These are phyloP conservation scores for Parasteatoda tepidariorum DNA, from an alignment of 1,140 invertebrate species.

Conservation along the genomic window DNA sequence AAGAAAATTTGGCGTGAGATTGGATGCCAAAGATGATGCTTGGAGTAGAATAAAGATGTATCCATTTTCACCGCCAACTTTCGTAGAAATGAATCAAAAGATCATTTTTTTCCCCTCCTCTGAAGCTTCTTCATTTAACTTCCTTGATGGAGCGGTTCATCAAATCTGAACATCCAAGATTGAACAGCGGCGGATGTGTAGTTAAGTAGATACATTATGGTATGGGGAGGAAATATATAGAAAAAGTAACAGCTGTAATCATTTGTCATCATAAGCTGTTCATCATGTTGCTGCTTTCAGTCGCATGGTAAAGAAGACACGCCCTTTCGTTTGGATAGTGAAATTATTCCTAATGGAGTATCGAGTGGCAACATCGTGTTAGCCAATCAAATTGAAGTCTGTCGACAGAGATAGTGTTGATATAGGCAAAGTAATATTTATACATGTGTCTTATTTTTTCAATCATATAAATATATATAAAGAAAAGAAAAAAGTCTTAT, in stretches of 20 bases:
- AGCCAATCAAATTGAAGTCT: no score
- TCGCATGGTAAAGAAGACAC: neutral
- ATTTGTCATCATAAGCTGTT: constrained; percentile 34
- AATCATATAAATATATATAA: no score
- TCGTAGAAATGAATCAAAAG: neutral
- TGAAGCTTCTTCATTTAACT: neutral
- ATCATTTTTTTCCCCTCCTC: neutral
- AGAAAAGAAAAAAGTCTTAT: no score
- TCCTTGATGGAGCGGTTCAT: constrained; percentile 13
- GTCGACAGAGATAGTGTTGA: no score
- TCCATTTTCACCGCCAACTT: neutral
- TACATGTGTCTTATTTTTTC: no score
- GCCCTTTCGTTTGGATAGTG: no score
- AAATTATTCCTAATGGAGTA: no score
- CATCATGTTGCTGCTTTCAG: constrained; percentile 8
- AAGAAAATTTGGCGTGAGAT: constrained; percentile 34
- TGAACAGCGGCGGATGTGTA: constrained; percentile 12
- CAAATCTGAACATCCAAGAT: constrained; percentile 33
- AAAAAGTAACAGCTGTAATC: constrained; percentile 44
- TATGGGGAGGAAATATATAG: constrained; percentile 5
- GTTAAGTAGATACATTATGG: constrained; percentile 5
- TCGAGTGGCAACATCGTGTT: no score
- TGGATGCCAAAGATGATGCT: neutral
- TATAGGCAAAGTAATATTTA: no score
- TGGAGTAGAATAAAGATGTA: neutral